Evolutionary conservation across 1,140 invertebrate genomes (phyloP).

Genomic region (Neoseiulus cucumeris): DNA sequence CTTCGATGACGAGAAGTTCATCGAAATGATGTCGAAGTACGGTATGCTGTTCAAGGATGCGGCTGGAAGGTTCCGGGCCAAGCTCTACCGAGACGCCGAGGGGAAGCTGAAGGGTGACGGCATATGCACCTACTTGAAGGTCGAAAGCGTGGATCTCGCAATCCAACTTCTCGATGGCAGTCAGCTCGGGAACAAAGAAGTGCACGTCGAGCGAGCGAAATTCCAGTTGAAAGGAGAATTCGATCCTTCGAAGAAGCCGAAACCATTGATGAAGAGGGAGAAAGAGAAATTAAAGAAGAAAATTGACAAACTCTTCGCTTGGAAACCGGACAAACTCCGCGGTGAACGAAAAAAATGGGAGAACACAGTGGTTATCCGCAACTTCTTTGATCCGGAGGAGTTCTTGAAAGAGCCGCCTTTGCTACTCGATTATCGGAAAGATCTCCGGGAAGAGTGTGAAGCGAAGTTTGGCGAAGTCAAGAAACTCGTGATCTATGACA

Average conservation of each 20-base stretch:
- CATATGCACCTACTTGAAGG: conserved; percentile 87
- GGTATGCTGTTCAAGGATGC: conserved; percentile 79
- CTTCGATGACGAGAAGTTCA: conserved; percentile 62
- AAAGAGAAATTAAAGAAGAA: conserved; percentile 75
- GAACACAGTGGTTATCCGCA: conserved; percentile 74
- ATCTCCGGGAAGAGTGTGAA: conserved; percentile 60
- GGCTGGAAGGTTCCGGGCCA: conserved; percentile 69
- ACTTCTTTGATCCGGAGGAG: conserved; percentile 70
- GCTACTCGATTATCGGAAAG: conserved; percentile 74
- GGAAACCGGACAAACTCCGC: conserved; percentile 73
- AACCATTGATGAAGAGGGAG: conserved; percentile 63
- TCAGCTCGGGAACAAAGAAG: conserved; percentile 42
- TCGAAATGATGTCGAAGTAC: conserved; percentile 82
- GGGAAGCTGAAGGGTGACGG: conserved; percentile 83
- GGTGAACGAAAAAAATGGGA: conserved; percentile 68
- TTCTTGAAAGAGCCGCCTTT: conserved; percentile 71
- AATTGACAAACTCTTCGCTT: conserved; percentile 88
- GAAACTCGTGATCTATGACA: conserved; percentile 80
- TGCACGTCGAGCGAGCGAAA: conserved; percentile 73
- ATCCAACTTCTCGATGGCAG: conserved; percentile 77
- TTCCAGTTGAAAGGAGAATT: conserved; percentile 89
- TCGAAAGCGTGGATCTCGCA: conserved; percentile 83
- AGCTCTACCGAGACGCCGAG: conserved; percentile 67
- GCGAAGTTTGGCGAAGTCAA: conserved; percentile 74
- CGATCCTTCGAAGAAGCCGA: conserved; percentile 79